Evolutionary conservation across 2,113 vertebrate genomes (phyloP).

Genomic region (Lethenteron reissneri): DNA sequence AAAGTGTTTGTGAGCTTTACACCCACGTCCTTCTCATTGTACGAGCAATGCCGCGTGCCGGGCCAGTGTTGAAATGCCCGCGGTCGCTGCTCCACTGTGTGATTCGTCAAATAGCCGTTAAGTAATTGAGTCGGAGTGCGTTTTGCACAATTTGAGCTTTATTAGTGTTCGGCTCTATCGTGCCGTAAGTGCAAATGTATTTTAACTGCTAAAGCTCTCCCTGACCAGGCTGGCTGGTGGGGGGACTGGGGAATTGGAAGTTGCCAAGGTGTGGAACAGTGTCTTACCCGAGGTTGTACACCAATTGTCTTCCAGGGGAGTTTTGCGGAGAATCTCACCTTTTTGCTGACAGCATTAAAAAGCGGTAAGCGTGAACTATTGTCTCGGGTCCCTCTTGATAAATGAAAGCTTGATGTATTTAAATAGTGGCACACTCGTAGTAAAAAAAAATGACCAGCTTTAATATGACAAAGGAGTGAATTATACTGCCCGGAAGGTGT

Average conservation of each 20-base stretch:
- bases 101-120: neutral
- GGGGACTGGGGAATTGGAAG: neutral
- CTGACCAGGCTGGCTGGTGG: neutral
- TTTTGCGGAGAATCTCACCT: conserved; percentile 75
- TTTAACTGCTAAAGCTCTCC: neutral
- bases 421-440: neutral
- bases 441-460: neutral
- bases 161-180: neutral
- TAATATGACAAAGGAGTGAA: neutral
- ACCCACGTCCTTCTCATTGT: neutral
- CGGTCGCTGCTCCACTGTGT: neutral
- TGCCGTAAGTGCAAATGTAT: neutral
- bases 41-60: neutral
- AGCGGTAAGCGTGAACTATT: conserved; percentile 34
- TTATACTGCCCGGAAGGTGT: too few species aligned
- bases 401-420: neutral
- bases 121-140: neutral
- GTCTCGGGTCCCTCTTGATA: neutral
- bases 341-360: conserved; percentile 70
- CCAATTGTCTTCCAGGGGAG: conserved; percentile 39
- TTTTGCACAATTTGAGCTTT: neutral
- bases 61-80: neutral
- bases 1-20: conserved; percentile 74
- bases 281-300: neutral
- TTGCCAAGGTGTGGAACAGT: neutral